A percentile compares a stretch with the other conserved stretches of the same genome.
These are phyloP conservation scores for Ctenoplectra terminalis DNA, from an alignment of 1,140 invertebrate species.

Conservation along the genomic window DNA sequence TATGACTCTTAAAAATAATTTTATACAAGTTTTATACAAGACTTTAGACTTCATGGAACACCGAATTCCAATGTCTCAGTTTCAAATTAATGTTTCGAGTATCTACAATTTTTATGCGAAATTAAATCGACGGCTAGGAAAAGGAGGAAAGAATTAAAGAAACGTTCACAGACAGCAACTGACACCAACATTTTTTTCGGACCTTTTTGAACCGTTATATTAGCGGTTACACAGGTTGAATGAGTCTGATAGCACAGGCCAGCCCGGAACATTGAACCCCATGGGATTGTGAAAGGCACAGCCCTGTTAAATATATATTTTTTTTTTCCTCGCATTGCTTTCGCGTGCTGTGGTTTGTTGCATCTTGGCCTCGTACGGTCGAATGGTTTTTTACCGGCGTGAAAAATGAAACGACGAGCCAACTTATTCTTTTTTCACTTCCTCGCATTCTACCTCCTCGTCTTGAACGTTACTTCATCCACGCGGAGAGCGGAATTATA, in stretches of 20 bases:
- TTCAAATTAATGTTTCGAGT: neutral
- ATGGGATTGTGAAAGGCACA: constrained; percentile 70
- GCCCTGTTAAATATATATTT: neutral
- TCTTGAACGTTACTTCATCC: too few species aligned
- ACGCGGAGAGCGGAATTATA: neutral
- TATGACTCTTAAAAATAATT: too few species aligned
- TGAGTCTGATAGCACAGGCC: constrained; percentile 40
- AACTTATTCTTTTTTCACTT: neutral
- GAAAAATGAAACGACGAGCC: neutral
- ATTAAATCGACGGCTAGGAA: too few species aligned
- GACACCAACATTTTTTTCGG: neutral
- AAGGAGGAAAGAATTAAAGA: neutral
- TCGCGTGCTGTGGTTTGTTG: constrained; percentile 26
- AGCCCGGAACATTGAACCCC: constrained; percentile 69
- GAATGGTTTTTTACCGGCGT: neutral
- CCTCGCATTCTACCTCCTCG: too few species aligned
- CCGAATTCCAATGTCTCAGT: too few species aligned
- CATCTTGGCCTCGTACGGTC: constrained; percentile 4
- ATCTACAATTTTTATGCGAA: too few species aligned
- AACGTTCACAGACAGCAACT: neutral
- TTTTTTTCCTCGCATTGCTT: constrained; percentile 31
- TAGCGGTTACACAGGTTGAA: constrained; percentile 15
- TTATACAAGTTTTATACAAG: too few species aligned
- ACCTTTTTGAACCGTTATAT: constrained; percentile 40
- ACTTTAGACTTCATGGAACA: too few species aligned